Conservation (phyloP, 2,113 vertebrate genomes). For the Noturus placidus region DNA sequence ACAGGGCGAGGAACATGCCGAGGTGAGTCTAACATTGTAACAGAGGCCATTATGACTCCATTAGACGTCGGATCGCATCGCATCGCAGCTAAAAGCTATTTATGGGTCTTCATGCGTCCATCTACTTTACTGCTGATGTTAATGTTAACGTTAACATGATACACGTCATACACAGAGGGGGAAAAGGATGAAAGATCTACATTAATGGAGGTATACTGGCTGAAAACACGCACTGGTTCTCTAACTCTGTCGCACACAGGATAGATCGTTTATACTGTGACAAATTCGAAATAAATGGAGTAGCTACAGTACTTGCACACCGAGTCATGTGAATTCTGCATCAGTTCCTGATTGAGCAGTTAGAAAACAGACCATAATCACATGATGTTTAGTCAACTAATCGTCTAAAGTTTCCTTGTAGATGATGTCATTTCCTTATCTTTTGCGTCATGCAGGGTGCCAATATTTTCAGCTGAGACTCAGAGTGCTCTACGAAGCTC, state of each 20-base stretch:
- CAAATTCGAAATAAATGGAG: neutral
- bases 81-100: conserved; percentile 13
- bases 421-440: neutral
- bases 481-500: neutral
- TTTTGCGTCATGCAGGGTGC: neutral
- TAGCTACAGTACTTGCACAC: neutral
- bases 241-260: neutral
- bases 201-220: too few relatives aligned
- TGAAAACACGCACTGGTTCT: neutral
- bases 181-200: neutral
- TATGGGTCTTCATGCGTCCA: neutral
- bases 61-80: neutral
- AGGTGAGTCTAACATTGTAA: neutral
- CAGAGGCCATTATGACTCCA: neutral
- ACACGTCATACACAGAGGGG: too few relatives aligned
- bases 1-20: neutral
- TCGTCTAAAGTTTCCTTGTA: neutral
- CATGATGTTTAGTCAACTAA: neutral
- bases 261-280: neutral
- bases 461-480: neutral
- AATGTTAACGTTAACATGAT: neutral
- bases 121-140: neutral
- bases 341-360: neutral
- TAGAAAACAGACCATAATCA: neutral
- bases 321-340: neutral